phyloP scores from a whole-genome alignment of 2,888 invertebrate species.

The Eudasyphora cyanicolor region DNA sequence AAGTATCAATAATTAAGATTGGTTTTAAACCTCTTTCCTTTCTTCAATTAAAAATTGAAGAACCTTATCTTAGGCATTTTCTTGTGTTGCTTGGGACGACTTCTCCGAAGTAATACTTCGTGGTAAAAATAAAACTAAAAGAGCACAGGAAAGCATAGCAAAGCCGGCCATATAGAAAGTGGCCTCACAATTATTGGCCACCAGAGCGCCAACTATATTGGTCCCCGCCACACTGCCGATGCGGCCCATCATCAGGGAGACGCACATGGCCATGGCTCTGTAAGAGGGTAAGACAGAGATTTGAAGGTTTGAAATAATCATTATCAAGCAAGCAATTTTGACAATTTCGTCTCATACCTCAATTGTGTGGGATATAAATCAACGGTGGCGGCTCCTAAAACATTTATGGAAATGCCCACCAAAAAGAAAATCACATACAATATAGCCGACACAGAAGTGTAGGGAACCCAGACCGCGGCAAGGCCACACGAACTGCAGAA shows the following conservation, averaged over 20 bases:
- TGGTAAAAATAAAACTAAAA: constrained; percentile 70
- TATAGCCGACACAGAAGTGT: constrained; percentile 71
- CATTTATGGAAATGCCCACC: constrained; percentile 71
- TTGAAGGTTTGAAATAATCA: not conserved
- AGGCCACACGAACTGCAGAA: constrained; percentile 71
- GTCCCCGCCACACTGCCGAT: constrained; percentile 80
- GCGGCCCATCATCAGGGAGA: constrained; percentile 81
- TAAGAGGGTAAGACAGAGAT: constrained; percentile 55
- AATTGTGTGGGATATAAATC: constrained; percentile 77
- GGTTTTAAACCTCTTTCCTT: too few species aligned
- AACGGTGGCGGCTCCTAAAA: constrained; percentile 75
- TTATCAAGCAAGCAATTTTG: not conserved
- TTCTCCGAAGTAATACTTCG: constrained; percentile 14
- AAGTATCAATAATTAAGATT: too few species aligned
- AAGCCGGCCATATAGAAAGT: constrained; percentile 75
- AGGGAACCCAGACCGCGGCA: constrained; percentile 67
- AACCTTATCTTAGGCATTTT: too few species aligned
- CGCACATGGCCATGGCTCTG: constrained; percentile 81
- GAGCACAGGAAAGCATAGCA: constrained; percentile 69
- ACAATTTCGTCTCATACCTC: constrained; percentile 68
- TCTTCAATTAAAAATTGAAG: too few species aligned
- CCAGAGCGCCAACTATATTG: constrained; percentile 79
- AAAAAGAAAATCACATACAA: constrained; percentile 72
- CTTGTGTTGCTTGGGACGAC: not conserved
- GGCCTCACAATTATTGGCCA: constrained; percentile 79